Percentiles rank a stretch among this genome's conserved stretches.
Evolutionary conservation across 2,113 vertebrate species (phyloP).

Genomic region (Xenus cinereus): DNA sequence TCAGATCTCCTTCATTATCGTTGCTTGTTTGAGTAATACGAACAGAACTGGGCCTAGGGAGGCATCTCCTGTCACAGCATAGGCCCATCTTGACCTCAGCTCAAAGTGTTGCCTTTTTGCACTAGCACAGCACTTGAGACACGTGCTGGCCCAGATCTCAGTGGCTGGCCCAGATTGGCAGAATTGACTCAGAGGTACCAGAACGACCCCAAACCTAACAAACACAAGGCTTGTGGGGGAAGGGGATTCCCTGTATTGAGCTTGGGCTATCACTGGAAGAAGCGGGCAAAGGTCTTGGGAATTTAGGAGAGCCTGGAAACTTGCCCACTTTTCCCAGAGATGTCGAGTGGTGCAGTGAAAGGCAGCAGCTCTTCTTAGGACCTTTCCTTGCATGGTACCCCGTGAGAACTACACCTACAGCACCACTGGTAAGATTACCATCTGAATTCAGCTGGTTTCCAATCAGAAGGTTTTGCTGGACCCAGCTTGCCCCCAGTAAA

Average conservation of each 20-base stretch:
- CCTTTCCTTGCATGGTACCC: background rate
- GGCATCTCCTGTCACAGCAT: background rate
- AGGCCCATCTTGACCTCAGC: background rate
- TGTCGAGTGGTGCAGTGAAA: too few species aligned
- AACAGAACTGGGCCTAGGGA: background rate
- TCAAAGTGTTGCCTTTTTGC: background rate
- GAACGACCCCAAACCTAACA: background rate
- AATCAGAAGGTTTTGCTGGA: background rate
- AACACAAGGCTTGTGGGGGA: background rate
- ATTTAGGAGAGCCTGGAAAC: background rate
- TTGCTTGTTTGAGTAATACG: background rate
- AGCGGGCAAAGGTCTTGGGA: background rate
- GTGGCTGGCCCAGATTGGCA: background rate
- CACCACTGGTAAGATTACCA: background rate
- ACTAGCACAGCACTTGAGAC: too few species aligned
- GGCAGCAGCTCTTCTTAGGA: fast-evolving
- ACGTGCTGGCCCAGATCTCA: background rate
- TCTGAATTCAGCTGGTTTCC: background rate
- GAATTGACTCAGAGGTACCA: background rate
- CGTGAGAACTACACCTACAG: background rate
- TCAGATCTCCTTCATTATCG: background rate
- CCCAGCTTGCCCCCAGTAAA: background rate
- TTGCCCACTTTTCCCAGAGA: background rate
- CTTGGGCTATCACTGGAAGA: background rate
- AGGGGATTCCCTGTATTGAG: background rate